Percentiles rank a stretch among this genome's conserved stretches.
phyloP scores from a whole-genome alignment of 2,797 vertebrate genomes.

The Anas flavirostris region DNA sequence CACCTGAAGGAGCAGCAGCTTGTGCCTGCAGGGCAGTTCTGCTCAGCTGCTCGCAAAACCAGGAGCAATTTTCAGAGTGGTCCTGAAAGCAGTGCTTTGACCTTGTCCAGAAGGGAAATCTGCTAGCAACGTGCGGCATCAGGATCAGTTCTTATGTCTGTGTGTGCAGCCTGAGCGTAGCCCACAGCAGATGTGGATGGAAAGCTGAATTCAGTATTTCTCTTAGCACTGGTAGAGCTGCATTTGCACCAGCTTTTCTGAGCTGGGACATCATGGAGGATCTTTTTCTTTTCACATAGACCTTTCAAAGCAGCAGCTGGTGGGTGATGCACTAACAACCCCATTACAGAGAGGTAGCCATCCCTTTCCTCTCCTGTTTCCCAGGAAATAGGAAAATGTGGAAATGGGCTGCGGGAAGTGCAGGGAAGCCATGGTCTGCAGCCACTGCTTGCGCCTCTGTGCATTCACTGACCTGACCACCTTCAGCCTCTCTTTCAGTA shows the following conservation, averaged over 20 bases:
- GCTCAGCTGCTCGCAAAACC: not conserved
- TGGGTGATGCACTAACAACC: not conserved
- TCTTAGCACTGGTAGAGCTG: not conserved
- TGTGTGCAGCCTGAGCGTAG: not conserved
- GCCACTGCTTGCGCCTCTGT: not conserved
- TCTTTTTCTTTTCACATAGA: not conserved
- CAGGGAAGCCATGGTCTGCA: not conserved
- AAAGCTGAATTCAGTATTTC: not conserved
- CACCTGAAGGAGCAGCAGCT: not conserved
- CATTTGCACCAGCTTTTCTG: not conserved
- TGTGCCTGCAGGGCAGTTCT: not conserved
- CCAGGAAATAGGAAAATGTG: not conserved
- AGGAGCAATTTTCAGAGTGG: not conserved
- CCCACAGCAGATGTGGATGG: not conserved
- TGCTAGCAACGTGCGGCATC: not conserved
- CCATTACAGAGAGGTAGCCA: accelerated
- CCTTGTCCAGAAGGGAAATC: not conserved
- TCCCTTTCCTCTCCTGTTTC: not conserved
- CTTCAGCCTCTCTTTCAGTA: not conserved
- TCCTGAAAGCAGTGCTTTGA: not conserved
- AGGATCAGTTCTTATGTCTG: not conserved
- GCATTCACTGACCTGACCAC: not conserved
- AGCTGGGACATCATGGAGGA: not conserved
- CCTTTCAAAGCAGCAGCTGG: not conserved
- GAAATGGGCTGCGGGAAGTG: not conserved